Base-by-base conservation (phyloP, 2,113 vertebrate species). In the Ailurus styani region DNA sequence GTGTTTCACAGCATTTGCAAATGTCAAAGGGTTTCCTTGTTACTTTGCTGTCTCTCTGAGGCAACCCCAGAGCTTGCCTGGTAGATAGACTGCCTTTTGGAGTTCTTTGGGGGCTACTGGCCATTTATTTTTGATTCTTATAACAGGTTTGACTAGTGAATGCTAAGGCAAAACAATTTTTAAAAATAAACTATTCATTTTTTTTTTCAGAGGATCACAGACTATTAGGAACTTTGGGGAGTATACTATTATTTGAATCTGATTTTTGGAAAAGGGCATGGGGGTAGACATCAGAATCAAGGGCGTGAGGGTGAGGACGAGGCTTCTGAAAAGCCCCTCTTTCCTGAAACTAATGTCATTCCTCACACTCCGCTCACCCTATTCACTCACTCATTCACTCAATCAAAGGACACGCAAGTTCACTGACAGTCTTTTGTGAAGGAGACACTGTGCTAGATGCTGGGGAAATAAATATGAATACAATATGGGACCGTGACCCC, bases 21-120 rank as follows among this genome's bases (percentile, higher is more conserved):
- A 97, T 94, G 87, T 98, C 96, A 97, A 29, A 96, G 57, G 17
- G 40, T 92, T 97, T 97, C 87, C 97, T 96, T 84, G 73, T 86
- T 73, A 50, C 55, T 95, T n/a, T 75, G 34, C 82, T 95, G 17
- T 70, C 75, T 95, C 73, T 94, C 0, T 85, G 64, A 96, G 73
- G 34, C 40, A 27, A 82, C 70, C 37, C 31, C 60, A 60, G 18
- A 66, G 13, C 40, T 77, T 25, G 93, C 50, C 50, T 94, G 27
- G 14, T 55, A 90, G 47, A 34, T 12, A 82, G 37, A 75, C 23
- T 55, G 54, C 79, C 64, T 81, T 13, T 47, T 62, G 79, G 64
- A 47, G 62, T 66, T 23, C 23, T 95, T 47, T 34, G 90, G 54
- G 47, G 50, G 4, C 17, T 89, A 50, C 0, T 40, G 3, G 31